These are phyloP conservation scores for Athene noctua DNA, from an alignment of 2,113 vertebrate species.

Conservation along the genomic window DNA sequence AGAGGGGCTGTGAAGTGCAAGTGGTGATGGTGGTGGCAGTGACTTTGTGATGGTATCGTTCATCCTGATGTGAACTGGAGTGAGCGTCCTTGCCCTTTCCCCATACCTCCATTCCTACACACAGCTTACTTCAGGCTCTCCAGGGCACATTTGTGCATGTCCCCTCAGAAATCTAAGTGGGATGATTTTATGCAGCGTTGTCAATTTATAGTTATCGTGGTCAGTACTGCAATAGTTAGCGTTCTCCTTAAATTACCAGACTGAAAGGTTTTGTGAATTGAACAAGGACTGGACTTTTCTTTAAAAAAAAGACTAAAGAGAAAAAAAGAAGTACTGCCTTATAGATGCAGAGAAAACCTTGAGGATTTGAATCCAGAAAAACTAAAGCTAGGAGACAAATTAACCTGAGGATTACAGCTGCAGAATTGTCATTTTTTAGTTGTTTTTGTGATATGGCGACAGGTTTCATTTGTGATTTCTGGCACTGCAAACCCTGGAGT, in stretches of 20 bases:
- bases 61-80: not conserved
- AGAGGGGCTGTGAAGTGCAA: not conserved
- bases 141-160: not conserved
- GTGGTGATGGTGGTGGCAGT: not conserved
- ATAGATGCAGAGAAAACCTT: not conserved
- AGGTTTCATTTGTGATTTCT: not conserved
- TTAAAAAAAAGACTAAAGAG: not conserved
- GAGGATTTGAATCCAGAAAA: not conserved
- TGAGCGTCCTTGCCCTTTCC: not conserved
- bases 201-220: not conserved
- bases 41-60: not conserved
- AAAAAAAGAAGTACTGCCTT: not conserved
- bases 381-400: not conserved
- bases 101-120: not conserved
- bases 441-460: not conserved
- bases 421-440: not conserved
- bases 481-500: not conserved
- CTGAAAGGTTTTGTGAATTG: not conserved
- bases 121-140: not conserved
- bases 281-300: not conserved
- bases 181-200: not conserved
- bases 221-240: not conserved
- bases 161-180: not conserved
- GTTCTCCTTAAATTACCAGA: not conserved
- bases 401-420: not conserved